Evolutionary conservation across 2,113 vertebrate genomes (phyloP).

Genomic region (Cnemophilus loriae): DNA sequence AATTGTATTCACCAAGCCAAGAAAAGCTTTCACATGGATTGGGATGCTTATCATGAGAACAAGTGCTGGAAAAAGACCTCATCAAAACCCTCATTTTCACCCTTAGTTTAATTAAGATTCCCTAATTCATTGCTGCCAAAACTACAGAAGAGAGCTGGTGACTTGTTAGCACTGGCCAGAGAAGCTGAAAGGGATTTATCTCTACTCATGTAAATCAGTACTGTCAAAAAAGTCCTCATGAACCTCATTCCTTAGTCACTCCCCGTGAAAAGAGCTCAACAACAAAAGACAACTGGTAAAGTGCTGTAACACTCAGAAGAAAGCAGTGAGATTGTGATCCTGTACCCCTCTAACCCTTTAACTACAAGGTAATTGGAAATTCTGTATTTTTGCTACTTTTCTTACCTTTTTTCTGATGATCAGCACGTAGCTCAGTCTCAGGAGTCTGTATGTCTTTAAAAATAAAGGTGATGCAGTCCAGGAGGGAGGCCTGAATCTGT

Average conservation of each 20-base stretch:
- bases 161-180: not conserved
- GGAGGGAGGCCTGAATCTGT: slow-evolving; percentile 32
- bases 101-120: not conserved
- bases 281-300: not conserved
- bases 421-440: not conserved
- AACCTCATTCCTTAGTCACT: not conserved
- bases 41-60: not conserved
- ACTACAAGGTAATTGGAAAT: not conserved
- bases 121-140: not conserved
- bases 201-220: not conserved
- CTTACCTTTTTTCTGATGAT: not conserved
- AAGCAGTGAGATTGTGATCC: not conserved
- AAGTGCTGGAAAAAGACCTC: not conserved
- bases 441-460: slow-evolving; percentile 52
- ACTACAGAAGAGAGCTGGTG: not conserved
- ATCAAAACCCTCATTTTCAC: not conserved
- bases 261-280: not conserved
- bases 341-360: not conserved
- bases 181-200: not conserved
- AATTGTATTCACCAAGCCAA: not conserved
- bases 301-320: not conserved
- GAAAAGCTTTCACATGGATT: not conserved
- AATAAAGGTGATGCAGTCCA: slow-evolving; percentile 38
- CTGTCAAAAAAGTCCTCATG: not conserved
- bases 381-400: not conserved